A percentile compares a stretch with the other conserved stretches of the same genome.
Evolutionary conservation across 2,888 invertebrate genomes (phyloP).

Genomic region (Dynastes grantii): DNA sequence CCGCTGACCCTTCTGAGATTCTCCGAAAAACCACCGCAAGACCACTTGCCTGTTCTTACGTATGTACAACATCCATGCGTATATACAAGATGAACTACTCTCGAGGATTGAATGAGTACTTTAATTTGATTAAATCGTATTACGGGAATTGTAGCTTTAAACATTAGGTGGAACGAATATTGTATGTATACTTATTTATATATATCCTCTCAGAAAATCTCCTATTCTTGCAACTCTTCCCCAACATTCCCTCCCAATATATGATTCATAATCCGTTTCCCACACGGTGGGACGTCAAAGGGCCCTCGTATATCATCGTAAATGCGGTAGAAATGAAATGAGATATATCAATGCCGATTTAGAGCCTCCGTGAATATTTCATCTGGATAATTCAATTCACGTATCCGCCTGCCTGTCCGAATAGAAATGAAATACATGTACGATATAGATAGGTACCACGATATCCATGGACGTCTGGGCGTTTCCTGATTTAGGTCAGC

Average conservation of each 20-base stretch:
- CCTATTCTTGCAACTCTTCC: neutral
- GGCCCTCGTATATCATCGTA: conserved; percentile 22
- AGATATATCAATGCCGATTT: conserved; percentile 37
- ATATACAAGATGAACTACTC: no score
- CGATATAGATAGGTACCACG: neutral
- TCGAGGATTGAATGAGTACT: no score
- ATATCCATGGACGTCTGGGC: no score
- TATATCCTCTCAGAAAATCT: no score
- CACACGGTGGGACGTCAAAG: neutral
- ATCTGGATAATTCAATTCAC: conserved; percentile 38
- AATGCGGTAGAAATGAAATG: conserved; percentile 37
- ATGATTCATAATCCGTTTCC: conserved; percentile 18
- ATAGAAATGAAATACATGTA: neutral
- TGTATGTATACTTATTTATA: no score
- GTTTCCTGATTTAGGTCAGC: no score
- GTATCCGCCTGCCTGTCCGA: neutral
- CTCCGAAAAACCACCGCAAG: neutral
- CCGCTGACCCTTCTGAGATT: neutral
- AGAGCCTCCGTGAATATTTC: conserved; percentile 23
- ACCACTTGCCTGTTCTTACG: no score
- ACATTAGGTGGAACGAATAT: no score
- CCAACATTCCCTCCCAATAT: neutral
- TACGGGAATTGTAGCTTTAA: no score
- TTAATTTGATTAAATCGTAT: no score
- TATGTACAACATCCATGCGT: neutral